Conservation (phyloP, 2,888 invertebrate genomes). For the Vanessa cardui region DNA sequence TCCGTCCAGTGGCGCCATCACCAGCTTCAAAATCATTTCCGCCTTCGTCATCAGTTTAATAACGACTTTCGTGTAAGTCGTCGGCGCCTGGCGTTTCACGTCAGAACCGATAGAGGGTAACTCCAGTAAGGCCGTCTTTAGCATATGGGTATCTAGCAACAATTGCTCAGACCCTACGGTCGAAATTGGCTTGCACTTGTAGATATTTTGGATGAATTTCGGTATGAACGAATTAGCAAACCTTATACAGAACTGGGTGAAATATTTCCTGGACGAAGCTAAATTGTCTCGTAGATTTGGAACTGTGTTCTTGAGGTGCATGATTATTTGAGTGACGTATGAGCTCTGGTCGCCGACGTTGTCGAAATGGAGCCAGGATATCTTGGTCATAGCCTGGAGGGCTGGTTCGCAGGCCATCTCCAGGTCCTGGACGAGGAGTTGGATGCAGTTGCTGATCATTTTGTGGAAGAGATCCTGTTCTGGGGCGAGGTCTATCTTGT, state of each 20-base stretch:
- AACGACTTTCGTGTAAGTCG: constrained; percentile 92
- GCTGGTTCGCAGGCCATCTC: constrained; percentile 97
- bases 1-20: constrained; percentile 94
- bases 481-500: constrained; percentile 91
- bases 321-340: constrained; percentile 95
- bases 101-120: constrained; percentile 96
- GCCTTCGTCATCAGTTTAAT: constrained; percentile 97
- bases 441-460: constrained; percentile 93
- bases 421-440: constrained; percentile 94
- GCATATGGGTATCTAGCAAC: constrained; percentile 95
- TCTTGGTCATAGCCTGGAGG: constrained; percentile 94
- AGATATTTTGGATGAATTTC: constrained; percentile 95
- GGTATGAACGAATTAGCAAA: constrained; percentile 98
- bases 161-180: constrained; percentile 97
- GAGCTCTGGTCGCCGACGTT: constrained; percentile 98
- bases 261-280: constrained; percentile 96
- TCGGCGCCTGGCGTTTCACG: constrained; percentile 93
- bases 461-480: constrained; percentile 94
- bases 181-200: constrained; percentile 94
- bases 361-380: constrained; percentile 96
- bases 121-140: constrained; percentile 96
- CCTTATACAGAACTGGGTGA: constrained; percentile 98
- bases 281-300: constrained; percentile 95
- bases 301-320: constrained; percentile 92
- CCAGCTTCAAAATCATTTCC: constrained; percentile 99